phyloP scores from a whole-genome alignment of 2,888 invertebrate genomes.

The Ormyrus rosae region DNA sequence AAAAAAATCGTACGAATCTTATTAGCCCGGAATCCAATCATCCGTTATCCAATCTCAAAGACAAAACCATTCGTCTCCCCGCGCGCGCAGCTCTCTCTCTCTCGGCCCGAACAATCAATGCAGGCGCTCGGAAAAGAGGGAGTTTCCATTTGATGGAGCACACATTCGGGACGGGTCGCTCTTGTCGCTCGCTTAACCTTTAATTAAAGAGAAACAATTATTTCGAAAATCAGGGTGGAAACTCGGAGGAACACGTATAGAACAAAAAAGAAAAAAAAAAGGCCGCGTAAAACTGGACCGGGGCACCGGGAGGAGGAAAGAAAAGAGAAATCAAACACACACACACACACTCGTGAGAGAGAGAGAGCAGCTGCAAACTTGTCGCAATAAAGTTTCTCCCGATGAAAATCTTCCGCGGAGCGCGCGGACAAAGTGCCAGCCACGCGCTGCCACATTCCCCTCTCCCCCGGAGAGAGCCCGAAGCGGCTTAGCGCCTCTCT shows the following conservation, averaged over 20 bases:
- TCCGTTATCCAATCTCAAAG: constrained; percentile 23
- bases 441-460: too few species aligned
- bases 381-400: too few species aligned
- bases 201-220: constrained; percentile 46
- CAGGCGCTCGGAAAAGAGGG: neutral
- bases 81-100: neutral
- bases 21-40: constrained; percentile 1
- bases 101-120: neutral
- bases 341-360: neutral
- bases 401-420: too few species aligned
- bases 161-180: neutral
- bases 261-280: too few species aligned
- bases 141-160: constrained; percentile 17
- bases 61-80: constrained; percentile 33
- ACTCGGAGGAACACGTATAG: neutral
- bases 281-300: too few species aligned
- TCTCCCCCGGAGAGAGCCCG: too few species aligned
- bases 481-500: too few species aligned
- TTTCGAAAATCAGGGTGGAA: constrained; percentile 37
- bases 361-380: too few species aligned
- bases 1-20: neutral
- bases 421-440: too few species aligned
- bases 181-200: neutral
- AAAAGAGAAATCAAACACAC: neutral
- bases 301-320: too few species aligned